These are phyloP conservation scores for Himalopsyche phryganea DNA, from an alignment of 1,140 invertebrate genomes.

Conservation along the genomic window DNA sequence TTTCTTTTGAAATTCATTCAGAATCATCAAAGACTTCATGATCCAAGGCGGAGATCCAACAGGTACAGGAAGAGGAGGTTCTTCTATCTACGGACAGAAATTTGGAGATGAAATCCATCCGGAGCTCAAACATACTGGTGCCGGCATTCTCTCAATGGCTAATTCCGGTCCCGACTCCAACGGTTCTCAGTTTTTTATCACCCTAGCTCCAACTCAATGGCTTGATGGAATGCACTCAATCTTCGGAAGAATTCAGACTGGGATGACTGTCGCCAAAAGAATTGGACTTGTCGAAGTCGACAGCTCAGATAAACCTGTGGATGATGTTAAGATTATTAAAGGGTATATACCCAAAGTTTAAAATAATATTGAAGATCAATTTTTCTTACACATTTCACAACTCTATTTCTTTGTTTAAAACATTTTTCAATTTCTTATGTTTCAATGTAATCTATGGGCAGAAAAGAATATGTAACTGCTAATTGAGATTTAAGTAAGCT, in stretches of 20 bases:
- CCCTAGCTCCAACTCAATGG: slow-evolving; percentile 94
- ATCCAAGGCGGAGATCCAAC: slow-evolving; percentile 95
- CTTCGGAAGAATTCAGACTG: slow-evolving; percentile 84
- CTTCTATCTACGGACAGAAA: slow-evolving; percentile 91
- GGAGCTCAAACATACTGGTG: slow-evolving; percentile 92
- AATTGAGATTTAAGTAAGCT: too few relatives aligned
- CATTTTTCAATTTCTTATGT: too few relatives aligned
- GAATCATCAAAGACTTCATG: slow-evolving; percentile 80
- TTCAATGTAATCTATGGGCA: too few relatives aligned
- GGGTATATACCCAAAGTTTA: slow-evolving; percentile 59
- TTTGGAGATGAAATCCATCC: slow-evolving; percentile 96
- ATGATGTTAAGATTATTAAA: slow-evolving; percentile 85
- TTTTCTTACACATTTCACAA: neutral
- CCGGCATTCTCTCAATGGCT: slow-evolving; percentile 64
- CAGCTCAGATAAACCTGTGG: slow-evolving; percentile 83
- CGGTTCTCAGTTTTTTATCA: slow-evolving; percentile 98
- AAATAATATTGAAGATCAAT: slow-evolving; percentile 4
- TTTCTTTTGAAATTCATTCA: too few relatives aligned
- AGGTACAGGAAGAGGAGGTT: slow-evolving; percentile 90
- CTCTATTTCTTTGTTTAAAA: neutral
- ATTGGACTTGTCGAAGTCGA: slow-evolving; percentile 93
- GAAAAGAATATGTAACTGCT: too few relatives aligned
- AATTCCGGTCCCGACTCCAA: slow-evolving; percentile 96
- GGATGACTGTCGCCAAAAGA: slow-evolving; percentile 87
- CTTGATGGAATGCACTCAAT: slow-evolving; percentile 96